These are phyloP conservation scores for Acipenser oxyrinchus DNA, from an alignment of 2,797 vertebrate genomes.

Conservation along the genomic window DNA sequence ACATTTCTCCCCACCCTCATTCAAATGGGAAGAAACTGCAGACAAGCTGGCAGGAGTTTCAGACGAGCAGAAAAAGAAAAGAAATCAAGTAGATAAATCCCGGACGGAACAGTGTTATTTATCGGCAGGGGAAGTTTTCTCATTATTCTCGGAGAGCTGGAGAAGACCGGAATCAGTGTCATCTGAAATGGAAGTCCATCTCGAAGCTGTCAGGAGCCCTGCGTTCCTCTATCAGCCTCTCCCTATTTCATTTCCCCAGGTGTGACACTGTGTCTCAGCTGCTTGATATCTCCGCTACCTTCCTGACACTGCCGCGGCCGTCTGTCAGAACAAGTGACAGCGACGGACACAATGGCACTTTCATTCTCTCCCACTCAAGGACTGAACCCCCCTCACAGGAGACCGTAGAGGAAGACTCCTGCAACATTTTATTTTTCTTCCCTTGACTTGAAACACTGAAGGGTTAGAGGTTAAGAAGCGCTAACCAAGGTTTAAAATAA, in stretches of 20 bases:
- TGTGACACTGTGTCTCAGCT: not conserved
- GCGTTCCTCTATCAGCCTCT: not conserved
- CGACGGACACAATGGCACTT: slow-evolving; percentile 16
- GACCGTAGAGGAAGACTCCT: too few relatives aligned
- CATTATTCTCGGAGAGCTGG: not conserved
- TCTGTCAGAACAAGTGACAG: slow-evolving; percentile 1
- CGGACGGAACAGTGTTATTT: slow-evolving; percentile 11
- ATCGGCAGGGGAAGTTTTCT: slow-evolving; percentile 2
- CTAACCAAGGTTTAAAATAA: too few relatives aligned
- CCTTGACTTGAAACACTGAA: too few relatives aligned
- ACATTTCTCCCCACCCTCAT: too few relatives aligned
- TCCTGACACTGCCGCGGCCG: not conserved
- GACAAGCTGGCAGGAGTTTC: too few relatives aligned
- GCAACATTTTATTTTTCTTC: too few relatives aligned
- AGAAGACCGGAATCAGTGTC: not conserved
- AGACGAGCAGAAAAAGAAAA: too few relatives aligned
- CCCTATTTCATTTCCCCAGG: not conserved
- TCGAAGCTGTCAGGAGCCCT: not conserved
- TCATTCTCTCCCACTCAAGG: slow-evolving; percentile 22
- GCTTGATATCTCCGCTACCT: not conserved
- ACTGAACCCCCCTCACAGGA: slow-evolving; percentile 14
- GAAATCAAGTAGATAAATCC: not conserved
- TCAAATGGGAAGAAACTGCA: too few relatives aligned
- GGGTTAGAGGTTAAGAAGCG: too few relatives aligned
- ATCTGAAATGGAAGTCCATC: slow-evolving; percentile 1